phyloP scores from a whole-genome alignment of 2,113 vertebrate genomes.

The Heliornis fulica region DNA sequence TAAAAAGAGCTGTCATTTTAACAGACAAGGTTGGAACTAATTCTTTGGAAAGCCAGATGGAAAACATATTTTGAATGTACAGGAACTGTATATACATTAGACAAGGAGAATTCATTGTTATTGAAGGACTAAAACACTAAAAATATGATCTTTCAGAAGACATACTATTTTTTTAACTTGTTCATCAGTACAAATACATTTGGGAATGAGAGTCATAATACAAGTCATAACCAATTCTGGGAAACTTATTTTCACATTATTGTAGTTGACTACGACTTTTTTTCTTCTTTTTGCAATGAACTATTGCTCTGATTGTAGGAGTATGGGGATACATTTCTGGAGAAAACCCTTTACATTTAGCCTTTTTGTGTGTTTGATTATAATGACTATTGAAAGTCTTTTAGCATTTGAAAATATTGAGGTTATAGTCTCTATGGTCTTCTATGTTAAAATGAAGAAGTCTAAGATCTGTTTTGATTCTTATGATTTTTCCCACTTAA shows the following conservation, averaged over 20 bases:
- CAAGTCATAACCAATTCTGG: conserved; percentile 52
- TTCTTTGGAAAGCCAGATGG: conserved; percentile 40
- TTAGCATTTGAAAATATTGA: neutral
- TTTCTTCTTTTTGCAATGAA: neutral
- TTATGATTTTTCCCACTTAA: neutral
- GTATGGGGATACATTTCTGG: neutral
- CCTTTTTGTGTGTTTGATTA: neutral
- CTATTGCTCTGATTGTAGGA: neutral
- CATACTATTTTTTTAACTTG: conserved; percentile 18
- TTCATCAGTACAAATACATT: conserved; percentile 37
- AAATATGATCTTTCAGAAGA: conserved; percentile 18
- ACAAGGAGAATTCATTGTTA: conserved; percentile 21
- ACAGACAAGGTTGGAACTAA: conserved; percentile 29
- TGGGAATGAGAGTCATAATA: conserved; percentile 32
- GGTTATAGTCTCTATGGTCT: neutral
- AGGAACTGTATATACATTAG: conserved; percentile 29
- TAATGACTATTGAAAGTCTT: neutral
- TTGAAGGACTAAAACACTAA: conserved; percentile 21
- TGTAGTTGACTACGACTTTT: neutral
- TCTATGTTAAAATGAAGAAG: neutral
- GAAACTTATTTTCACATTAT: conserved; percentile 29
- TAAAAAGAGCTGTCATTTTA: conserved; percentile 48
- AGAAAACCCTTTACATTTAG: neutral
- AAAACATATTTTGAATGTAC: conserved; percentile 36
- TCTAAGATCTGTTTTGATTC: neutral